A percentile compares a stretch with the other conserved stretches of the same genome.
phyloP scores from a whole-genome alignment of 2,113 vertebrate genomes.

The Thymallus thymallus region DNA sequence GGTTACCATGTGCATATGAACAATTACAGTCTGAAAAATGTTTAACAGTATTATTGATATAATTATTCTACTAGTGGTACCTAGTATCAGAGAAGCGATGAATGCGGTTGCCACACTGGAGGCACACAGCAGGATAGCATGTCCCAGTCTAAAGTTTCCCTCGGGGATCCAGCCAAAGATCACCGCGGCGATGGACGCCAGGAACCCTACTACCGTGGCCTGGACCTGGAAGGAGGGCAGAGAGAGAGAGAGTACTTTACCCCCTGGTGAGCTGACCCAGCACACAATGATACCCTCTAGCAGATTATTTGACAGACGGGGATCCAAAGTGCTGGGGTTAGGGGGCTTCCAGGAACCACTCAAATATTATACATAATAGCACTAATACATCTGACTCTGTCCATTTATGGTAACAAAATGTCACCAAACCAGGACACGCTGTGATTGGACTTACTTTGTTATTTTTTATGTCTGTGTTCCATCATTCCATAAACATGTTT shows the following conservation, averaged over 20 bases:
- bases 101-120: conserved; percentile 96
- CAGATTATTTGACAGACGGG: conserved; percentile 2
- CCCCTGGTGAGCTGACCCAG: neutral
- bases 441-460: neutral
- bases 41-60: too few relatives aligned
- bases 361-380: too few relatives aligned
- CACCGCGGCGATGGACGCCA: conserved; percentile 93
- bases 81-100: conserved; percentile 92
- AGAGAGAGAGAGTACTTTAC: neutral
- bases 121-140: conserved; percentile 93
- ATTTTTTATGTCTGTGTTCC: neutral
- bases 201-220: conserved; percentile 96
- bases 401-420: too few relatives aligned
- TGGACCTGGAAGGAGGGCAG: conserved; percentile 80
- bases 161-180: conserved; percentile 98
- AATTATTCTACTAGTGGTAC: conserved; percentile 64
- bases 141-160: conserved; percentile 86
- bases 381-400: too few relatives aligned
- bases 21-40: too few relatives aligned
- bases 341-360: conserved; percentile 32
- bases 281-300: neutral
- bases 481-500: too few relatives aligned
- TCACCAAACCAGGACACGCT: too few relatives aligned
- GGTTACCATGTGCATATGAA: too few relatives aligned
- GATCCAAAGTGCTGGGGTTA: neutral